A percentile compares a stretch with the other conserved stretches of the same genome.
Conservation (phyloP, 1,140 invertebrate genomes). For the Amyelois transitella region DNA sequence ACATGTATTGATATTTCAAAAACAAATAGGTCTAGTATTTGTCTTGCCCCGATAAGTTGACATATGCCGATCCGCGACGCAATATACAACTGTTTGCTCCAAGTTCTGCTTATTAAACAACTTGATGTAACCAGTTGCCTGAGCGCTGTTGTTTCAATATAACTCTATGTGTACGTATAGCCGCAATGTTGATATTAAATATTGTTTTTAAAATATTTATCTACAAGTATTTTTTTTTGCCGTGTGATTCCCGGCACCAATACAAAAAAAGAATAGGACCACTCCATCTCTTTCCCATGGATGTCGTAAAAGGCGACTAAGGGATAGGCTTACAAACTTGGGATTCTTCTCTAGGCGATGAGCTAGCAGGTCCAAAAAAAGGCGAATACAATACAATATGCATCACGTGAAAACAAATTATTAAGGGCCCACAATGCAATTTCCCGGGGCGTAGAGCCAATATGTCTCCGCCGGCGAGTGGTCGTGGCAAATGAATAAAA, state of each 20-base stretch:
- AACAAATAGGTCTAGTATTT: too few relatives aligned
- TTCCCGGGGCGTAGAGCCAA: neutral
- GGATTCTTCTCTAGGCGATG: too few relatives aligned
- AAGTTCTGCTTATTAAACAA: neutral
- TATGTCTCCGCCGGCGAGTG: constrained; percentile 1
- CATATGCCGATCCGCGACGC: neutral
- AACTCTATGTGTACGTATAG: neutral
- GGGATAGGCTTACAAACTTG: too few relatives aligned
- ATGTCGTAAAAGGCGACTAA: too few relatives aligned
- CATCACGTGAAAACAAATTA: constrained; percentile 2
- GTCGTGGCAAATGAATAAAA: constrained; percentile 5
- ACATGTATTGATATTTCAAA: too few relatives aligned
- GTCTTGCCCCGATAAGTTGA: neutral
- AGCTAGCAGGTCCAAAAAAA: too few relatives aligned
- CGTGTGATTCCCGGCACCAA: too few relatives aligned
- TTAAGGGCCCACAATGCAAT: constrained; percentile 4
- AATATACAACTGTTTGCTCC: neutral
- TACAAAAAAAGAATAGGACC: too few relatives aligned
- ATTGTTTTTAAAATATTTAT: too few relatives aligned
- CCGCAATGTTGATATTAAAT: too few relatives aligned
- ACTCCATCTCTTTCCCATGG: too few relatives aligned
- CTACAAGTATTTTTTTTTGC: too few relatives aligned
- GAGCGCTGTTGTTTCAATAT: neutral
- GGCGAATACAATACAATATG: neutral
- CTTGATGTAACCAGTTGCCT: neutral